Evolutionary conservation across 2,797 vertebrate species (phyloP).

Genomic region (Helostoma temminkii): DNA sequence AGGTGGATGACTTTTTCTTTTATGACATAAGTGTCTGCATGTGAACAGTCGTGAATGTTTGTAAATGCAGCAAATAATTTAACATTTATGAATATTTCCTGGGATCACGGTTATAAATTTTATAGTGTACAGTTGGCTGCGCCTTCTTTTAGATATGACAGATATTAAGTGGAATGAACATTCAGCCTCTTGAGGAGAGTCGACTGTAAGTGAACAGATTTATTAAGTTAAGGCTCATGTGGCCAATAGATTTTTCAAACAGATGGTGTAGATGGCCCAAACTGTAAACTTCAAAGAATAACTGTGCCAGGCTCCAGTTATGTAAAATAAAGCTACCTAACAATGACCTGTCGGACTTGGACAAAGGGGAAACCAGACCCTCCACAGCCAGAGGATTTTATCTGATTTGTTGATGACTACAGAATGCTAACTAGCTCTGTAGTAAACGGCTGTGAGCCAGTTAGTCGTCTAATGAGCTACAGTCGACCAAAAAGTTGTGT

Average conservation of each 20-base stretch:
- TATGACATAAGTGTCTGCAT: constrained; percentile 3
- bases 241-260: constrained; percentile 57
- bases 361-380: constrained; percentile 34
- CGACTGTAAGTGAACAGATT: constrained; percentile 51
- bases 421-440: constrained; percentile 69
- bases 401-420: constrained; percentile 56
- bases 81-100: constrained; percentile 40
- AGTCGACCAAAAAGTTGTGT: constrained; percentile 65
- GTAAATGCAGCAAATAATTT: constrained; percentile 7
- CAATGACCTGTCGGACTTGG: constrained; percentile 26
- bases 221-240: constrained; percentile 56
- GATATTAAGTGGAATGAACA: constrained; percentile 53
- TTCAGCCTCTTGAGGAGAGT: constrained; percentile 36
- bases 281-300: constrained; percentile 34
- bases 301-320: constrained; percentile 12
- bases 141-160: constrained; percentile 49
- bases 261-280: constrained; percentile 57
- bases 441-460: constrained; percentile 67
- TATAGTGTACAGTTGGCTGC: constrained; percentile 43
- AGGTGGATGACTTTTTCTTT: constrained; percentile 32
- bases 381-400: constrained; percentile 45
- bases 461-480: constrained; percentile 74
- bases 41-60: constrained; percentile 5
- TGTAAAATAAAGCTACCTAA: constrained; percentile 35
- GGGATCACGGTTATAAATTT: constrained; percentile 32